phyloP scores from a whole-genome alignment of 2,797 vertebrate genomes.

The Acanthopagrus latus region DNA sequence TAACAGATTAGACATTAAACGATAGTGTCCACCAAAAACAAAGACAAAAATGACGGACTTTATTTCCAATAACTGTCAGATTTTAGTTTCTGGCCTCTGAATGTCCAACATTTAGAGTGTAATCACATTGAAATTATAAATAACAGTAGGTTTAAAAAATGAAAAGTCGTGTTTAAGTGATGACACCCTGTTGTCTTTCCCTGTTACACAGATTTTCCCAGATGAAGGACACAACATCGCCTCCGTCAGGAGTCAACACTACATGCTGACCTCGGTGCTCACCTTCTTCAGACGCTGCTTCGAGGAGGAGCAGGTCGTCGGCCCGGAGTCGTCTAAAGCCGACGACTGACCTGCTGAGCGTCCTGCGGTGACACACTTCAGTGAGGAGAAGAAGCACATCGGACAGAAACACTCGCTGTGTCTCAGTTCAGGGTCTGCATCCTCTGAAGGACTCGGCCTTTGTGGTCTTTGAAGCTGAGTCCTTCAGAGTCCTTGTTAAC shows the following conservation, averaged over 20 bases:
- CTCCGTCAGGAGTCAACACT: conserved; percentile 87
- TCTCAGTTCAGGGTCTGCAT: too few relatives aligned
- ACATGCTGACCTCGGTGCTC: conserved; percentile 90
- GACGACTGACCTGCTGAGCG: conserved; percentile 84
- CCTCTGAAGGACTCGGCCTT: too few relatives aligned
- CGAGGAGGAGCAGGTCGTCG: conserved; percentile 78
- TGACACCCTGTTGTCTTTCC: conserved; percentile 1
- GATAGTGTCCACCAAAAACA: background rate
- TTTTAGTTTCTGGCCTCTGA: too few relatives aligned
- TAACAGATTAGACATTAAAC: background rate
- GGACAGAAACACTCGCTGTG: too few relatives aligned
- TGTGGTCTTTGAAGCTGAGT: too few relatives aligned
- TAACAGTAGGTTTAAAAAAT: too few relatives aligned
- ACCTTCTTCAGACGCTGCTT: conserved; percentile 94
- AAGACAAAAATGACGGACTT: too few relatives aligned
- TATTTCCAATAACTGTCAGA: too few relatives aligned
- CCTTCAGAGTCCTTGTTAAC: too few relatives aligned
- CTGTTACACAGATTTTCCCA: conserved; percentile 89
- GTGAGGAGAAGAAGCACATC: too few relatives aligned
- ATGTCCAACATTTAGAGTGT: too few relatives aligned
- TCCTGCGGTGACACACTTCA: background rate
- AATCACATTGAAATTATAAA: too few relatives aligned
- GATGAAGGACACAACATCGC: conserved; percentile 91
- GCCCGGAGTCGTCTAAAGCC: conserved; percentile 86
- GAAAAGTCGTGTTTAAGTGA: background rate